phyloP scores from a whole-genome alignment of 1,140 invertebrate species.

The Drosophila subpulchrella region DNA sequence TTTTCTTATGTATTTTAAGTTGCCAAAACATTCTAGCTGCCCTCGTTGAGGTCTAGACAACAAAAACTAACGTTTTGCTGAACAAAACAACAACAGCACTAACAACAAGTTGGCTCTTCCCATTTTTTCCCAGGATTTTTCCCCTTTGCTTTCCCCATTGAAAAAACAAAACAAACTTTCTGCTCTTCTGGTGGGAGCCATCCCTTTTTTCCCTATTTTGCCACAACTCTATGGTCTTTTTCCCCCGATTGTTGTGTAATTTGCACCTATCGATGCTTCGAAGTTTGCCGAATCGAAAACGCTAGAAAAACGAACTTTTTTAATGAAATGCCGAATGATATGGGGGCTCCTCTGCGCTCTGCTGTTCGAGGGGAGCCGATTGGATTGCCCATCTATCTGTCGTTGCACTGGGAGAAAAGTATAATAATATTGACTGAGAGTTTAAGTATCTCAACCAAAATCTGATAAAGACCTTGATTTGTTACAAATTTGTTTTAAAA shows the following conservation, averaged over 20 bases:
- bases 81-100: conserved; percentile 32
- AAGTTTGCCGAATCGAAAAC: conserved; percentile 53
- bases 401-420: conserved; percentile 4
- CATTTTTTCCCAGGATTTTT: conserved; percentile 12
- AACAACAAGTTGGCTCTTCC: conserved; percentile 47
- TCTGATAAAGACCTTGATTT: too few relatives aligned
- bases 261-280: conserved; percentile 75
- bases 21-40: not conserved
- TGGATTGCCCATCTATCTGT: conserved; percentile 28
- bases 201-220: conserved; percentile 7
- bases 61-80: conserved; percentile 27
- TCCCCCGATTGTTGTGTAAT: conserved; percentile 67
- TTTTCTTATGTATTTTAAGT: not conserved
- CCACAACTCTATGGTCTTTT: not conserved
- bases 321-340: conserved; percentile 54
- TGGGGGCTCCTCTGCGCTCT: not conserved
- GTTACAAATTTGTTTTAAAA: too few relatives aligned
- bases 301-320: conserved; percentile 46
- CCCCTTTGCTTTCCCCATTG: conserved; percentile 8
- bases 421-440: not conserved
- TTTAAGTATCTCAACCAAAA: not conserved
- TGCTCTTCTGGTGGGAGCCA: conserved; percentile 7
- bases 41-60: conserved; percentile 21
- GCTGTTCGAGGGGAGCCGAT: not conserved
- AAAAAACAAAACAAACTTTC: conserved; percentile 49